A percentile compares a stretch with the other conserved stretches of the same genome.
phyloP scores from a whole-genome alignment of 2,797 vertebrate genomes.

The Tiaroga cobitis region DNA sequence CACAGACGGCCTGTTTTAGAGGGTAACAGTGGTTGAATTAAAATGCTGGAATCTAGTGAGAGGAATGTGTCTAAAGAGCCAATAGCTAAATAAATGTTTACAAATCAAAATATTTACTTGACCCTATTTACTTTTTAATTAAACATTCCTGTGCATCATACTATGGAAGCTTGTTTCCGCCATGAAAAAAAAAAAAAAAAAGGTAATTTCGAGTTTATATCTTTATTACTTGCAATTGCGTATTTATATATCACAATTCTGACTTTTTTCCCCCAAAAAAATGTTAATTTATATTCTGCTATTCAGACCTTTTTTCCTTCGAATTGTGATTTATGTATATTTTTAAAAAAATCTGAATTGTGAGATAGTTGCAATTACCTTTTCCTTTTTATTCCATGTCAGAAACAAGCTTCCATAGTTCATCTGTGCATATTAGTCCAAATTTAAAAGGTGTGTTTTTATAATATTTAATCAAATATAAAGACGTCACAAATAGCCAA shows the following conservation, averaged over 20 bases:
- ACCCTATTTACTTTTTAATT: neutral
- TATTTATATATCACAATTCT: neutral
- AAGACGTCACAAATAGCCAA: neutral
- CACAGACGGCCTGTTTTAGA: slow-evolving; percentile 11
- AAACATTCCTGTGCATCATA: neutral
- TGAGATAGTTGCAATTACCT: no score
- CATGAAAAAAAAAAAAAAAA: neutral
- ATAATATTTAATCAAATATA: no score
- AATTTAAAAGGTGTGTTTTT: no score
- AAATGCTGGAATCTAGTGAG: neutral
- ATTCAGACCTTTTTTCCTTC: no score
- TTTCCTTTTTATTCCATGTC: no score
- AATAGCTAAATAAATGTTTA: slow-evolving; percentile 4
- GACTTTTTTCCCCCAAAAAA: neutral
- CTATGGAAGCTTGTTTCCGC: neutral
- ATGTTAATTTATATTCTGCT: no score
- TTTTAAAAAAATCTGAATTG: no score
- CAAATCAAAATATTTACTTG: neutral
- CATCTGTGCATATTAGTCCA: no score
- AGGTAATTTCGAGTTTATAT: neutral
- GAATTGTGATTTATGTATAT: no score
- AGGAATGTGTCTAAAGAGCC: slow-evolving; percentile 27
- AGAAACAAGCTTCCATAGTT: no score
- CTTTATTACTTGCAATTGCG: neutral
- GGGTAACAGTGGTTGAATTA: neutral